phyloP scores from a whole-genome alignment of 2,888 invertebrate genomes.

The Panzeria rudis region DNA sequence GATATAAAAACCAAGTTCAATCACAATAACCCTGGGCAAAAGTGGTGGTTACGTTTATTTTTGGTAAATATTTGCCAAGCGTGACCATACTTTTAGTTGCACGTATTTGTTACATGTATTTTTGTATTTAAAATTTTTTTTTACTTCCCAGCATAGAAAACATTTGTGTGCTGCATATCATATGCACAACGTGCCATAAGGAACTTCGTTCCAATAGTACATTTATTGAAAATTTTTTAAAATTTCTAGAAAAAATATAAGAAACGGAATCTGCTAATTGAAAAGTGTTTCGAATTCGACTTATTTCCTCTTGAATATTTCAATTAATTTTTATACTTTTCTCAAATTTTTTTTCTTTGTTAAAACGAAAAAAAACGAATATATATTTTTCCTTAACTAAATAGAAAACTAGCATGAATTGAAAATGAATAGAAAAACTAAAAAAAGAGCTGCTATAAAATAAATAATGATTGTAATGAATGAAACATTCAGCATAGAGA shows the following conservation, averaged over 20 bases:
- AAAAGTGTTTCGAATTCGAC: background rate
- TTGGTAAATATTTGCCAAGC: too few species aligned
- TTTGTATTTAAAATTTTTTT: too few species aligned
- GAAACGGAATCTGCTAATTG: background rate
- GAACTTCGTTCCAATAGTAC: too few species aligned
- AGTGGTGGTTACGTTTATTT: too few species aligned
- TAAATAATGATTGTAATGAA: conserved; percentile 71
- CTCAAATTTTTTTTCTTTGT: background rate
- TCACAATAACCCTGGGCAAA: too few species aligned
- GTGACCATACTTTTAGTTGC: too few species aligned
- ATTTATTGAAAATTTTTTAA: background rate
- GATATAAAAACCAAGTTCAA: too few species aligned
- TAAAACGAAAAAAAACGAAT: background rate
- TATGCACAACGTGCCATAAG: too few species aligned
- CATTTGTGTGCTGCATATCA: too few species aligned
- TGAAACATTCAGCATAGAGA: conserved; percentile 48
- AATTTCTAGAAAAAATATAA: too few species aligned
- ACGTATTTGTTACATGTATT: too few species aligned
- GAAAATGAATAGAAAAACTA: conserved; percentile 35
- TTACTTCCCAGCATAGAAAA: too few species aligned
- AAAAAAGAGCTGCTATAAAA: conserved; percentile 65
- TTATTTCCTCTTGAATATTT: background rate
- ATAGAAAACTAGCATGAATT: conserved; percentile 38
- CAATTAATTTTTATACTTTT: background rate
- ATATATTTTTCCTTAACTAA: conserved; percentile 16